Base-by-base conservation (phyloP, 2,113 vertebrate genomes). In the Rhegmatorhina hoffmannsi region DNA sequence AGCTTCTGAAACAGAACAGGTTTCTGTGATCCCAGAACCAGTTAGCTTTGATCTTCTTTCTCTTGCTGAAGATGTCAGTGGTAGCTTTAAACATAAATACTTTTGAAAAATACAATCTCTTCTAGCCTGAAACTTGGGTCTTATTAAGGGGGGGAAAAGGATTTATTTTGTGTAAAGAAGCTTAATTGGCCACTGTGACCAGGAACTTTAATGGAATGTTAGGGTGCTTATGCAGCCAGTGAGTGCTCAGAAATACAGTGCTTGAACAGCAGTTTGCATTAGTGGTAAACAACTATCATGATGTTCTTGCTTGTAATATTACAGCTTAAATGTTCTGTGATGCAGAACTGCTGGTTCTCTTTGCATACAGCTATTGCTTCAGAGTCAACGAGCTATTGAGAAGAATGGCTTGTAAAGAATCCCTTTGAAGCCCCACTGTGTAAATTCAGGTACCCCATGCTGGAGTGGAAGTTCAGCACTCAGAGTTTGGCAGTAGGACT, bases 321-420 rank as follows among this genome's bases (percentile, higher is more conserved):
- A 24, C 53, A 91, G 77, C 58, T 79, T 88, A 66, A 94, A n/a
- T 73, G 91, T 79, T 90, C 85, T 78, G 60, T 2, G 15, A n/a
- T 79, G 94, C 94, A 94, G 89, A 95, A 82, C 78, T 66, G 87
- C 11, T 89, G 58, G 66, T 59, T 92, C 70, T 94, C 62, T 70
- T 52, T 75, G 47, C 44, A 24, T 62, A 63, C n/a, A 76, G 75
- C 52, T 44, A n/a, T 52, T 81, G 53, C 78, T 84, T 91, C 44
- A 6, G 34, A 79, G 64, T 24, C 56, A 92, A 50, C 0, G 1
- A 92, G 76, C 83, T 78, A 13, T 24, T 3, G 40, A 67, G 62
- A n/a, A 53, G 59, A 70, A 66, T 26, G 36, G 3, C n/a, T 77
- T 58, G 47, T 17, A 2, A 53, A 11, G 55, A 31, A 24, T 18